Percentiles rank a stretch among this genome's conserved stretches.
Conservation (phyloP, 2,888 invertebrate species). For the Phyllotreta striolata region DNA sequence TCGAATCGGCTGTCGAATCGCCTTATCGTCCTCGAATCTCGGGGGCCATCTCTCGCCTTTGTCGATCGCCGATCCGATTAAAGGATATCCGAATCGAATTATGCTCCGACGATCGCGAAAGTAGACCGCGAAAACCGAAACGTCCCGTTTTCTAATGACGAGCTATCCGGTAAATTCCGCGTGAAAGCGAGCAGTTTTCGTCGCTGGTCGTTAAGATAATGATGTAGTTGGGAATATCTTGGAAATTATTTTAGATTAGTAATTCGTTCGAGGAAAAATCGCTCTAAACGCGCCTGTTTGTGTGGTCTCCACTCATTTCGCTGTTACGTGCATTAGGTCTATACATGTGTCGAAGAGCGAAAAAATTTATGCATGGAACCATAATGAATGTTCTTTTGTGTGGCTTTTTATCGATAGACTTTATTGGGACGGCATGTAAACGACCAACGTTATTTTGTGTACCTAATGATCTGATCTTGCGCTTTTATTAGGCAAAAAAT, state of each 20-base stretch:
- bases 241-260: constrained; percentile 12
- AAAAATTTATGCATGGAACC: constrained; percentile 41
- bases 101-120: constrained; percentile 5
- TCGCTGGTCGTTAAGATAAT: no score
- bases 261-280: constrained; percentile 43
- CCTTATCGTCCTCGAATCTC: constrained; percentile 5
- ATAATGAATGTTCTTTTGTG: constrained; percentile 45
- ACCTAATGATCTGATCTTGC: not conserved
- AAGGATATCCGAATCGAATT: constrained; percentile 7
- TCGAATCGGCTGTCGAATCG: constrained; percentile 9
- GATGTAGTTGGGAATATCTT: no score
- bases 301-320: constrained; percentile 44
- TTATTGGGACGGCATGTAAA: constrained; percentile 20
- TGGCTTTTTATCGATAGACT: constrained; percentile 37
- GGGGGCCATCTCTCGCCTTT: constrained; percentile 4
- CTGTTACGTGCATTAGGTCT: constrained; percentile 44
- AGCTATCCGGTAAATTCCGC: no score
- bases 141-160: no score
- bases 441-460: not conserved
- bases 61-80: constrained; percentile 9
- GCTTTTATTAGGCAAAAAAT: no score
- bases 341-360: constrained; percentile 43
- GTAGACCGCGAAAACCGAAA: not conserved
- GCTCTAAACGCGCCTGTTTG: constrained; percentile 36
- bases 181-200: no score